Base-by-base conservation (phyloP, 2,797 vertebrate species). In the Tenualosa thibaudeaui region DNA sequence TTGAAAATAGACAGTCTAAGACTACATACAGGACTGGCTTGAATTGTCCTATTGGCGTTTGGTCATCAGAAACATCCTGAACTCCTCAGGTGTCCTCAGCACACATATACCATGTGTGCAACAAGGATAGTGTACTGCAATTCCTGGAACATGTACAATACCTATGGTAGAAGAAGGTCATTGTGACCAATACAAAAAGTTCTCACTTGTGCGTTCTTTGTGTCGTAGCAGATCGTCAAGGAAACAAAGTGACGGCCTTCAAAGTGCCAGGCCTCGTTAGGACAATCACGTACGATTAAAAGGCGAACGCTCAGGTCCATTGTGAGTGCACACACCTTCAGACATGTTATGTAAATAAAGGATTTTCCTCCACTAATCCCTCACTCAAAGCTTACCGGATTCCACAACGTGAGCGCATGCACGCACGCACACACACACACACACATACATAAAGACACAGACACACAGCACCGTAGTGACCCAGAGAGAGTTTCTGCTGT, bases 401-500 rank as follows among this genome's bases (percentile, higher is more conserved):
- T 40, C 71, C 37, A 78, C 37, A 15, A 46, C 19, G 43, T 17
- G 22, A 19, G 22, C 40, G 43, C 71, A 43, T 40, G 46, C 71
- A 78, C 71, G 22, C 40, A 78, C 71, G 46, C 68, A 75, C 26
- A 37, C 65, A 68, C 24, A 68, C 65, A 26, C 68, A 75, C 26
- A 75, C 26, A 37, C 68, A 75, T 31, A 37, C n/a, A 65, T 5
- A 65, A 5, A 68, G n/a, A 68, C 17, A 54, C 2, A 56, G 17
- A 19, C 54, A 56, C 58, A 62, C 58, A 60, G 58, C 24, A 60
- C 58, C 9, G 22, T 60, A 75, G 37, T 84, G 87, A 85, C 86
- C 84, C 84, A 17, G 71, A 82, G 85, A 87, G 82, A 83, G 87
- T 86, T 86, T 62, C 83, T 81, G 60, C 83, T 53, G 83, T 81